These are phyloP conservation scores for Hypolimnas misippus DNA, from an alignment of 2,888 invertebrate species.

Conservation along the genomic window DNA sequence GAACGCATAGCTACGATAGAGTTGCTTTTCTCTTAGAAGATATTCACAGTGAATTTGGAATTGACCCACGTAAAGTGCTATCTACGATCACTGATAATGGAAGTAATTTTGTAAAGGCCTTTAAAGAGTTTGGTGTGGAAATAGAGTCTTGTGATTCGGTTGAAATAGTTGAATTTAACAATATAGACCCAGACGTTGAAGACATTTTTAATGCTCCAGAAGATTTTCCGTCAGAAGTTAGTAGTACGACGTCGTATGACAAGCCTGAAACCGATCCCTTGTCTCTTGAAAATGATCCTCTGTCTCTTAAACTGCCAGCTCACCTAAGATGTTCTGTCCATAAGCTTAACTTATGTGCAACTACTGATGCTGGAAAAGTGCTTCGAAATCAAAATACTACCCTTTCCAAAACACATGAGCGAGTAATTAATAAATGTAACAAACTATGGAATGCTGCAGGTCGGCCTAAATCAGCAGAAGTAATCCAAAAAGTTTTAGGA, in stretches of 20 bases:
- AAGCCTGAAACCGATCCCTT: no score
- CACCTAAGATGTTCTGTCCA: background rate
- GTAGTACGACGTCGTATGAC: no score
- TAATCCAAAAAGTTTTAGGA: no score
- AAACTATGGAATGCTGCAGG: no score
- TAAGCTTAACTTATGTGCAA: background rate
- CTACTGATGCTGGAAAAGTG: no score
- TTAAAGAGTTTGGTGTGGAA: background rate
- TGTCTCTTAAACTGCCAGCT: background rate
- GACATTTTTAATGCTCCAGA: no score
- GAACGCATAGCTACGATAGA: background rate
- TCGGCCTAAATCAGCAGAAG: no score
- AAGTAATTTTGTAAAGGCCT: background rate
- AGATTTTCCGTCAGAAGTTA: no score
- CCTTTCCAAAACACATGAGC: no score
- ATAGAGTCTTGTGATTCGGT: no score
- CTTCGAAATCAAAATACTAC: background rate
- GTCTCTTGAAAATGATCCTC: no score
- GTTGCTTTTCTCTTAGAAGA: background rate
- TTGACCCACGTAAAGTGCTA: background rate
- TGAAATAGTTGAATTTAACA: background rate
- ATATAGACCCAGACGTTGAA: no score
- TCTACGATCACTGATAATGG: background rate
- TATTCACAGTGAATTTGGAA: background rate
- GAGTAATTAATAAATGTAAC: background rate